Evolutionary conservation across 2,797 vertebrate genomes (phyloP).

Genomic region (Phoebastria nigripes): DNA sequence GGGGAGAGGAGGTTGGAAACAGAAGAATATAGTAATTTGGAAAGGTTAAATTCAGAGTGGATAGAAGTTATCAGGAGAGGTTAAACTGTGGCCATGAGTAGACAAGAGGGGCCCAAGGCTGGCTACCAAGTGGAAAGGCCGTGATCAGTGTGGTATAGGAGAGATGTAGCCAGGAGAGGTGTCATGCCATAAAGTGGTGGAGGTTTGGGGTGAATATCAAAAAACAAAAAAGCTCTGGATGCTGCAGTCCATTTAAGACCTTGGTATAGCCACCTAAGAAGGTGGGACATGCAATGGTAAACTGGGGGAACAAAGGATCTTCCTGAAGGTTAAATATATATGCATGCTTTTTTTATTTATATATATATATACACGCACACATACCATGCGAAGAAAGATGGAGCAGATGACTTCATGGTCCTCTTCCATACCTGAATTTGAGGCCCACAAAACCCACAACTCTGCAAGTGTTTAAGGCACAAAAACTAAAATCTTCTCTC

Average conservation of each 20-base stretch:
- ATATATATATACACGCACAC: neutral
- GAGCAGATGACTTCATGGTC: neutral
- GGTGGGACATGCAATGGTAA: neutral
- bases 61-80: neutral
- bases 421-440: neutral
- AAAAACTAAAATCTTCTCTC: neutral
- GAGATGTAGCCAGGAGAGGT: neutral
- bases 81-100: neutral
- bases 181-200: neutral
- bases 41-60: neutral
- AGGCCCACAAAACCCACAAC: neutral
- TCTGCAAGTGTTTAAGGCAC: neutral
- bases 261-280: neutral
- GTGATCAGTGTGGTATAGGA: neutral
- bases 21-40: neutral
- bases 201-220: neutral
- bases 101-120: neutral
- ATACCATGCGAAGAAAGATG: neutral
- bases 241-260: neutral
- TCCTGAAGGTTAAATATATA: neutral
- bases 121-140: neutral
- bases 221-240: neutral
- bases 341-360: too few species aligned
- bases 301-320: neutral
- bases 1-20: neutral